Evolutionary conservation across 2,888 invertebrate species (phyloP).

Genomic region (Melieria omissa): DNA sequence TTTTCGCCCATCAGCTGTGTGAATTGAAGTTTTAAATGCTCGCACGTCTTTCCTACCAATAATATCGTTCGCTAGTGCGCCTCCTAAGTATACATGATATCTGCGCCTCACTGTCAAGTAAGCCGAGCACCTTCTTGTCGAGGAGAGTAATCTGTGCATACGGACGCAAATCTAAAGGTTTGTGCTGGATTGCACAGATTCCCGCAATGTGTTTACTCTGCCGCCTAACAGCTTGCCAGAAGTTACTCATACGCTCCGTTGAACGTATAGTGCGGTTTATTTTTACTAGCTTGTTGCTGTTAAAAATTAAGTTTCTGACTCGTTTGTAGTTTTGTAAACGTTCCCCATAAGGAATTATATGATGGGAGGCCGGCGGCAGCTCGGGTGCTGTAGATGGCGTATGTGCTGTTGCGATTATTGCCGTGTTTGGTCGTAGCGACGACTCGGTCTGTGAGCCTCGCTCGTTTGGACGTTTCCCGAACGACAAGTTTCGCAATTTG

Average conservation of each 20-base stretch:
- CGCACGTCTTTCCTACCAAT: not conserved
- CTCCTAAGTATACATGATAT: conserved; percentile 31
- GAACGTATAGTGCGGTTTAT: not conserved
- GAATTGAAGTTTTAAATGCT: conserved; percentile 7
- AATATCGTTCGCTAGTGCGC: not conserved
- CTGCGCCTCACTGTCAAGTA: conserved; percentile 36
- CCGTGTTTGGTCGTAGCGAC: conserved; percentile 2
- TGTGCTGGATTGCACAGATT: conserved; percentile 8
- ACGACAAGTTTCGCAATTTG: conserved; percentile 23
- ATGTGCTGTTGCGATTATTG: not conserved
- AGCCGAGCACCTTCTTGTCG: conserved; percentile 17
- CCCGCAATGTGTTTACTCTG: conserved; percentile 8
- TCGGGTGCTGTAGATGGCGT: not conserved
- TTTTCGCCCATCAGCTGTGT: conserved; percentile 19
- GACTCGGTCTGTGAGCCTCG: conserved; percentile 2
- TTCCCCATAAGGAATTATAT: conserved; percentile 15
- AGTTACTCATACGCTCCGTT: conserved; percentile 6
- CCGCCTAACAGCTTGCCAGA: conserved; percentile 22
- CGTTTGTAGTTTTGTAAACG: conserved; percentile 21
- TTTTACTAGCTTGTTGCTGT: not conserved
- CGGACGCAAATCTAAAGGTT: conserved; percentile 28
- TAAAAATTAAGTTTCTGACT: conserved; percentile 26
- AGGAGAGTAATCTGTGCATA: conserved; percentile 33
- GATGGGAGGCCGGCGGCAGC: not conserved
- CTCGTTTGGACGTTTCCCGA: conserved; percentile 22